Percentiles rank a stretch among this genome's conserved stretches.
phyloP scores from a whole-genome alignment of 2,113 vertebrate species.

The Mirounga angustirostris region DNA sequence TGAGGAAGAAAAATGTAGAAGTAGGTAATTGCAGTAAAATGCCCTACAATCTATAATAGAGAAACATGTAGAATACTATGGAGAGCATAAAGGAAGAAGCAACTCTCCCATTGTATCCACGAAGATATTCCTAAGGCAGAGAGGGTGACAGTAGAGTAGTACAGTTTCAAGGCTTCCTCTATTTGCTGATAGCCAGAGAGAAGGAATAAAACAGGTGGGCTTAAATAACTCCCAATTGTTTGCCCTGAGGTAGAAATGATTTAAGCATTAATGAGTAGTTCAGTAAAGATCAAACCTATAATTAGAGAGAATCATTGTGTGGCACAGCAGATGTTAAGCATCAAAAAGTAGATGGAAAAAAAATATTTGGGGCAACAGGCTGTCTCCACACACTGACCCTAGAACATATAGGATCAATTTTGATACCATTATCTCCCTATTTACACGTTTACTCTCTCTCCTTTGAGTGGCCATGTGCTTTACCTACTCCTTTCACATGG shows the following conservation, averaged over 20 bases:
- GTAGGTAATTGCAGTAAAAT: background rate
- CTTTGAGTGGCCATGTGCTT: background rate
- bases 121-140: background rate
- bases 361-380: background rate
- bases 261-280: background rate
- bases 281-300: background rate
- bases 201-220: background rate
- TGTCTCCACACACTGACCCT: background rate
- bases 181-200: background rate
- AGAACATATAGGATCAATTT: background rate
- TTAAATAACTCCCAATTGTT: background rate
- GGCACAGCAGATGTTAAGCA: background rate
- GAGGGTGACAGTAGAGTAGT: accelerated
- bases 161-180: background rate
- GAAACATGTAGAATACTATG: background rate
- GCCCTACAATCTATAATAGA: background rate
- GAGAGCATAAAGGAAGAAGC: background rate
- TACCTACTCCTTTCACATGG: background rate
- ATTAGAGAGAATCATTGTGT: background rate
- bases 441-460: background rate
- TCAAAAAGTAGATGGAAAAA: background rate
- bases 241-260: background rate
- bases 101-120: background rate
- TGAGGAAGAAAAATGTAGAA: background rate
- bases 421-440: background rate